Conservation (phyloP, 2,113 vertebrate genomes). For the Thalassoma bifasciatum region DNA sequence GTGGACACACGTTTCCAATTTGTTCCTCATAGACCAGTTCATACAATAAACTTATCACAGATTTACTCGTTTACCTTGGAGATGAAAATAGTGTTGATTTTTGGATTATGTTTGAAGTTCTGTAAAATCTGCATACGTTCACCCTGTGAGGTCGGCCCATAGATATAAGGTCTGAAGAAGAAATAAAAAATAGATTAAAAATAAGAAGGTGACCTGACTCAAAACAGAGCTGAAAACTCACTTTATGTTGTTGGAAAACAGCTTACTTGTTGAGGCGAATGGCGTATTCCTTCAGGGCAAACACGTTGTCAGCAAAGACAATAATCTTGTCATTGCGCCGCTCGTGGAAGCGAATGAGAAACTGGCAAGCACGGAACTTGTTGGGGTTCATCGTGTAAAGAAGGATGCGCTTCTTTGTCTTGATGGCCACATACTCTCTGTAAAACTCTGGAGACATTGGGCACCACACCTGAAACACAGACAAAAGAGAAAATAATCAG, state of each 20-base stretch:
- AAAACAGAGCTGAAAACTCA: not conserved
- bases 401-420: conserved; percentile 96
- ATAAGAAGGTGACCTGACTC: not conserved
- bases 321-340: conserved; percentile 99
- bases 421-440: conserved; percentile 96
- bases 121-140: conserved; percentile 99
- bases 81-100: conserved; percentile 99
- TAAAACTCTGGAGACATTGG: conserved; percentile 99
- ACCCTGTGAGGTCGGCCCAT: conserved; percentile 97
- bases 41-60: not conserved
- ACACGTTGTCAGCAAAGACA: conserved; percentile 98
- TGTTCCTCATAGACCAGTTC: not conserved
- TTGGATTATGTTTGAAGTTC: conserved; percentile 99
- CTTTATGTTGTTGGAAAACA: not conserved
- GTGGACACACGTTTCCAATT: not conserved
- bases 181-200: not conserved
- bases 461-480: conserved; percentile 92
- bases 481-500: not conserved
- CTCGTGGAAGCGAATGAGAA: conserved; percentile 97
- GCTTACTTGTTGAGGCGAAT: conserved; percentile 95
- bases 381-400: conserved; percentile 99
- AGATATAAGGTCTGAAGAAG: conserved; percentile 91
- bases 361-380: conserved; percentile 98
- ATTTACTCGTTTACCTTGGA: conserved; percentile 88
- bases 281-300: conserved; percentile 97